Evolutionary conservation across 2,113 vertebrate species (phyloP), one percentile per base, ranked within the genome.

Genomic region (Brachyhypopomus occidentalis): DNA sequence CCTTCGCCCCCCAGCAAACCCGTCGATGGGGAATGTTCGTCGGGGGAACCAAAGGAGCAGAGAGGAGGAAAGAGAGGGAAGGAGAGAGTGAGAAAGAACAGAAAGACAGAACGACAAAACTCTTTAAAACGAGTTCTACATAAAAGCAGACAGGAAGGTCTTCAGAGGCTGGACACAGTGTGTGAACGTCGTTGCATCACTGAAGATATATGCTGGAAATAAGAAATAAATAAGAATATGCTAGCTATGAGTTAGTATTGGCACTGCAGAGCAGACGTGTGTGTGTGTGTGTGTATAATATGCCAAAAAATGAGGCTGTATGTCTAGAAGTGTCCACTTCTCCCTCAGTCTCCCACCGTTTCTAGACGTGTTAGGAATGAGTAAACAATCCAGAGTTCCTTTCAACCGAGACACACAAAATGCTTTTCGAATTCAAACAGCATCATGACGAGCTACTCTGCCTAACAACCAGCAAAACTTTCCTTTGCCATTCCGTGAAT

Each of bases 401-500:
- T 89, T 86, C 77, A 86, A 27, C 79, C 60, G 41, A 63, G 59
- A 60, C 74, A 83, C 80, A 83, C 80, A 84, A 87, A 84, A 88
- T 85, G 72, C 56, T 72, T 85, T 86, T 89, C 82, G 86, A 80
- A 88, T 89, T 89, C 82, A 89, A 87, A 89, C 87, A 14, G 64
- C 52, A 77, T 71, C 75, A 78, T 85, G 79, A 84, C 78, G 77
- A 84, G 84, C 77, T 80, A 76, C 67, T 89, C 83, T 86, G 79
- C 79, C 64, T 84, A 84, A 87, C 86, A 87, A 86, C 84, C 75
- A 66, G 23, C 60, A 41, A 48, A 58, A 71, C 71, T 30, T 79
- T 70, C 56, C 48, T 82, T 27, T 16, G 41, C 36, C 64, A 58
- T 69, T 59, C 66, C 60, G 71, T 45, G 64, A 75, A 84, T 78